phyloP scores from a whole-genome alignment of 2,888 invertebrate species.

The Sipha maydis region DNA sequence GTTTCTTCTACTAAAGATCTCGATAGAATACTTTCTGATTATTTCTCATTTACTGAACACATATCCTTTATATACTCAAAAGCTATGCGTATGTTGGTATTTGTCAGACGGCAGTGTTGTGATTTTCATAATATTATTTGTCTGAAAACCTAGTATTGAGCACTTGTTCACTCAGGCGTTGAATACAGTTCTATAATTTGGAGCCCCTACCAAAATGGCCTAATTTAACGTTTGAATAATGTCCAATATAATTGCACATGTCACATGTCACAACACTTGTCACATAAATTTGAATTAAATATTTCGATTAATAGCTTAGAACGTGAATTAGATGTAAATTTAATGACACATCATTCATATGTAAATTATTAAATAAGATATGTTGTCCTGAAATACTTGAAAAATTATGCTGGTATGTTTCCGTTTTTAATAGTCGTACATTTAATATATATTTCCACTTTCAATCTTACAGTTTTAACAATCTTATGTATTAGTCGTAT shows the following conservation, averaged over 20 bases:
- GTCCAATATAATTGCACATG: background rate
- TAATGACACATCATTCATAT: too few species aligned
- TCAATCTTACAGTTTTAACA: too few species aligned
- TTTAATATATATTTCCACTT: background rate
- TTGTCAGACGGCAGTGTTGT: too few species aligned
- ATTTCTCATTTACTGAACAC: too few species aligned
- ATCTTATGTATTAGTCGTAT: background rate
- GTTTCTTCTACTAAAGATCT: conserved; percentile 27
- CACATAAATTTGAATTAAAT: background rate
- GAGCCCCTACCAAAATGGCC: background rate
- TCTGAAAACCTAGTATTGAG: background rate
- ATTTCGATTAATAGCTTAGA: conserved; percentile 7
- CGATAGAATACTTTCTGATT: background rate
- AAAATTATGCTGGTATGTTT: background rate
- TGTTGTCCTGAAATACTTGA: too few species aligned
- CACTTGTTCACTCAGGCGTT: conserved; percentile 6
- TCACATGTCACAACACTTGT: background rate
- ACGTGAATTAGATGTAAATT: background rate
- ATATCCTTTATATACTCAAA: too few species aligned
- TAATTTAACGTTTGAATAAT: conserved; percentile 10
- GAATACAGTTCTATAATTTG: conserved; percentile 16
- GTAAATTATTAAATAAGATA: too few species aligned
- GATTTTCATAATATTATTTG: too few species aligned
- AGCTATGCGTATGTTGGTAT: too few species aligned
- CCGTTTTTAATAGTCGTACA: conserved; percentile 1